Evolutionary conservation across 2,888 invertebrate species (phyloP).

Genomic region (Ichneumon xanthorius): DNA sequence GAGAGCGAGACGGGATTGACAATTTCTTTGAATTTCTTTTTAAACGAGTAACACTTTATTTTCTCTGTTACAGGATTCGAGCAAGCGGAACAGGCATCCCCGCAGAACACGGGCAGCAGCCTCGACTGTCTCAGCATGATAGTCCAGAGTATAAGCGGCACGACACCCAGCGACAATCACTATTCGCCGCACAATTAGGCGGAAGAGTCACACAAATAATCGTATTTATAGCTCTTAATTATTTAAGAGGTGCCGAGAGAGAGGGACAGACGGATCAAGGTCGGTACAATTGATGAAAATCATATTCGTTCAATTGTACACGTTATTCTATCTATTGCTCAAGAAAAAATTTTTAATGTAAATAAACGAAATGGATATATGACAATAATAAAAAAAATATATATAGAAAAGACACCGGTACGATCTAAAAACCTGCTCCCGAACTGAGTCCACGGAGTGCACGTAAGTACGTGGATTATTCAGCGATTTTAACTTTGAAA

Average conservation of each 20-base stretch:
- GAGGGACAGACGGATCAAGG: not conserved
- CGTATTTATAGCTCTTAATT: conserved; percentile 60
- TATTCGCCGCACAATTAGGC: conserved; percentile 77
- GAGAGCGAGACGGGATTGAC: conserved; percentile 11
- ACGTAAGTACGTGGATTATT: no score
- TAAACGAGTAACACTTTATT: conserved; percentile 33
- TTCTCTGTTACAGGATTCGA: conserved; percentile 79
- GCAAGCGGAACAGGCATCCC: conserved; percentile 74
- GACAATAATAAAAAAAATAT: conserved; percentile 52
- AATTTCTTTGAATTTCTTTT: conserved; percentile 26
- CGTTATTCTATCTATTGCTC: conserved; percentile 53
- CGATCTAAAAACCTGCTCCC: no score
- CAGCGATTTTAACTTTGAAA: no score
- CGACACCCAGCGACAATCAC: conserved; percentile 79
- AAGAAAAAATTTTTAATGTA: conserved; percentile 54
- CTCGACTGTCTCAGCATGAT: conserved; percentile 90
- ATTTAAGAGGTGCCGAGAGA: conserved; percentile 42
- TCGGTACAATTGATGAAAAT: conserved; percentile 31
- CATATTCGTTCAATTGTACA: conserved; percentile 38
- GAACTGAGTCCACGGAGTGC: no score
- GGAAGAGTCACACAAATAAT: conserved; percentile 39
- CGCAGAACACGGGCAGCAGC: conserved; percentile 86
- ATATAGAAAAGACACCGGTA: not conserved
- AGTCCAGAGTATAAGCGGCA: conserved; percentile 89
- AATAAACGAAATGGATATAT: conserved; percentile 52